Conservation (phyloP, 2,113 vertebrate species). For the Deroptyus accipitrinus region DNA sequence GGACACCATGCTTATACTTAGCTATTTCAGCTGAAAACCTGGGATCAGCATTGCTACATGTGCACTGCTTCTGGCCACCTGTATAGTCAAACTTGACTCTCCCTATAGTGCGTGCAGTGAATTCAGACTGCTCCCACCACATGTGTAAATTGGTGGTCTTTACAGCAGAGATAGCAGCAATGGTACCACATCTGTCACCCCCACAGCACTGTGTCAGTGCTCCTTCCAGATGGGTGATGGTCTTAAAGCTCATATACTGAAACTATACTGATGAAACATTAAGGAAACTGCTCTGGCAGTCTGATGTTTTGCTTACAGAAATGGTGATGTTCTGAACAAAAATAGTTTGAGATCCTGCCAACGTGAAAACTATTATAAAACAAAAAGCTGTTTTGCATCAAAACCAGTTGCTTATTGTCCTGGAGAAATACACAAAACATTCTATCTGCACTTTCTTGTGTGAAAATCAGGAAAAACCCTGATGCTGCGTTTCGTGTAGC, state of each 20-base stretch:
- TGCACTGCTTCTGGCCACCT: not conserved
- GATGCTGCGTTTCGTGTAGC: not conserved
- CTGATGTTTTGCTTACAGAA: not conserved
- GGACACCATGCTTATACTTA: rapidly evolving
- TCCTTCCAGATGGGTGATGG: not conserved
- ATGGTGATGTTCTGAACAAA: not conserved
- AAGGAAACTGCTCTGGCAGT: not conserved
- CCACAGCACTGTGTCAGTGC: not conserved
- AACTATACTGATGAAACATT: rapidly evolving
- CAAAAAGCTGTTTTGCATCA: not conserved
- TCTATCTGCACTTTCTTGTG: not conserved
- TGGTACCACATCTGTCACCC: rapidly evolving
- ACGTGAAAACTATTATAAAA: not conserved
- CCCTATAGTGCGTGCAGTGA: not conserved
- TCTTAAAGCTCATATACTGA: not conserved
- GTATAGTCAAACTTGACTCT: not conserved
- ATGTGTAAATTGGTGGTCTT: rapidly evolving
- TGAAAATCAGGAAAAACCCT: not conserved
- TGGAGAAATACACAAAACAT: not conserved
- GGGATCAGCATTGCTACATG: rapidly evolving
- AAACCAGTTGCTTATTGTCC: not conserved
- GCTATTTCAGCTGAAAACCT: not conserved
- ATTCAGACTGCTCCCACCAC: not conserved
- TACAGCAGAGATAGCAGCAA: not conserved
- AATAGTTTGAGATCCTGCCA: not conserved